Percentiles rank a stretch among this genome's conserved stretches.
These are phyloP conservation scores for Sicus ferrugineus DNA, from an alignment of 2,888 invertebrate genomes.

Conservation along the genomic window DNA sequence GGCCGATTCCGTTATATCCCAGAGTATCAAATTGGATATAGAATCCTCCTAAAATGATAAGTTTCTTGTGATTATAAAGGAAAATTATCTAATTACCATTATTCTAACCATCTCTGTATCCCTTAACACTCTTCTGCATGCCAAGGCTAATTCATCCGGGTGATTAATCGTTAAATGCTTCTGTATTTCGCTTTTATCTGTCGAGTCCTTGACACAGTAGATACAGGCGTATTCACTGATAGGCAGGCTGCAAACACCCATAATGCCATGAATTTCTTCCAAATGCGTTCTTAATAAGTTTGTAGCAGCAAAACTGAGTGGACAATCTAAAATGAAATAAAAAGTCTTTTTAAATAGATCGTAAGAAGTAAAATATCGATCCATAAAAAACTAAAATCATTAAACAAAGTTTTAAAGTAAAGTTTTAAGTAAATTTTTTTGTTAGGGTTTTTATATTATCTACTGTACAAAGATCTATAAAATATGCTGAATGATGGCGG, in stretches of 20 bases:
- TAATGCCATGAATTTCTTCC: conserved; percentile 15
- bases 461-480: too few species aligned
- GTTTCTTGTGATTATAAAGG: not conserved
- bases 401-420: too few species aligned
- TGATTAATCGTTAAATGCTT: conserved; percentile 41
- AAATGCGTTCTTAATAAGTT: conserved; percentile 27
- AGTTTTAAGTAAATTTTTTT: too few species aligned
- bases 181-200: conserved; percentile 27
- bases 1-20: not conserved
- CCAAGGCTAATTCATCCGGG: conserved; percentile 39
- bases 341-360: not conserved
- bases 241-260: conserved; percentile 14
- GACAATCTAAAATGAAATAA: conserved; percentile 37
- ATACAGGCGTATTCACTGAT: conserved; percentile 41
- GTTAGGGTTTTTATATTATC: too few species aligned
- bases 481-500: too few species aligned
- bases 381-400: too few species aligned
- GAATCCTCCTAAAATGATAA: conserved; percentile 17
- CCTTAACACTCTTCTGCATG: conserved; percentile 36
- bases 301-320: conserved; percentile 11
- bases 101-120: not conserved
- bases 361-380: too few species aligned
- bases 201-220: conserved; percentile 36
- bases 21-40: conserved; percentile 2
- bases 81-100: not conserved